These are phyloP conservation scores for Tachyglossus aculeatus DNA, from an alignment of 2,797 vertebrate genomes.

Conservation along the genomic window DNA sequence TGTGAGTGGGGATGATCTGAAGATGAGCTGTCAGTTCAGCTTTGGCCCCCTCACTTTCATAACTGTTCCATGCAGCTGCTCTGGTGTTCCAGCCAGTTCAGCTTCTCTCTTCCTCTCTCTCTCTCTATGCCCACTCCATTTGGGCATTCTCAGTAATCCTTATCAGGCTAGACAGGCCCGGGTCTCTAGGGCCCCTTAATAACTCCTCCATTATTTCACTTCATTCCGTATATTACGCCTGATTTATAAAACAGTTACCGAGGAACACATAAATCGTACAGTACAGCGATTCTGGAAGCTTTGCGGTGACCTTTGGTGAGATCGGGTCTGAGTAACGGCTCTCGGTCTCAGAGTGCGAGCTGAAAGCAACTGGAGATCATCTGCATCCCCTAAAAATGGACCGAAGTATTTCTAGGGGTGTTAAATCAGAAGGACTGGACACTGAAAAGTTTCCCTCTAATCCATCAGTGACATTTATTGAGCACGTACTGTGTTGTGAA, in stretches of 20 bases:
- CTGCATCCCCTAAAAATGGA: no score
- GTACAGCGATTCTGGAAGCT: background rate
- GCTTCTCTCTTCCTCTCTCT: slow-evolving; percentile 19
- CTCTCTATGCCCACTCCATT: background rate
- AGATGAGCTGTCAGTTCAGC: slow-evolving; percentile 56
- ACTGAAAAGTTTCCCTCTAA: no score
- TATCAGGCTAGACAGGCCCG: background rate
- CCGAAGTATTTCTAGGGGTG: no score
- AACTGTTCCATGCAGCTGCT: slow-evolving; percentile 61
- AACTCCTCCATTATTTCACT: background rate
- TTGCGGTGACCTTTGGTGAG: slow-evolving; percentile 34
- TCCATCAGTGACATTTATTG: no score
- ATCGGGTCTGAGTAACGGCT: slow-evolving; percentile 31
- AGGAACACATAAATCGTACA: slow-evolving; percentile 7
- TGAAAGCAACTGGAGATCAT: slow-evolving; percentile 38
- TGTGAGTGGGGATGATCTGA: slow-evolving; percentile 38
- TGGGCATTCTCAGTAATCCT: slow-evolving; percentile 18
- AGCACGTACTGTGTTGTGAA: no score
- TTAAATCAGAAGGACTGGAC: no score
- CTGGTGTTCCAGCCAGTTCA: slow-evolving; percentile 42
- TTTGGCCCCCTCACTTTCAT: slow-evolving; percentile 64
- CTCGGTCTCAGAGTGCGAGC: slow-evolving; percentile 32
- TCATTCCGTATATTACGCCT: background rate
- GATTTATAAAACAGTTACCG: background rate
- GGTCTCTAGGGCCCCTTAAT: background rate